phyloP scores from a whole-genome alignment of 2,888 invertebrate genomes.

The Papilio protenor region DNA sequence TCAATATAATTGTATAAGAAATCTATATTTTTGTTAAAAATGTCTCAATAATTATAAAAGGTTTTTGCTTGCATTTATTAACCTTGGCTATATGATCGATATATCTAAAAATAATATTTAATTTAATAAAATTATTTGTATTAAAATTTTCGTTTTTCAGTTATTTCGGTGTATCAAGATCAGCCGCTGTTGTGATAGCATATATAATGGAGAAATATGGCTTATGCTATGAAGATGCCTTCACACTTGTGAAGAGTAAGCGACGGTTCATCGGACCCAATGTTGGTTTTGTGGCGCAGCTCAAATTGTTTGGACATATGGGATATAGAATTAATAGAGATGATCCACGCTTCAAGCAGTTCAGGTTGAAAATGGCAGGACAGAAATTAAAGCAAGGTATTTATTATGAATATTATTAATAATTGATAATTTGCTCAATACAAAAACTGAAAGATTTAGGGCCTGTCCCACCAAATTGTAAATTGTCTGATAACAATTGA shows the following conservation, averaged over 20 bases:
- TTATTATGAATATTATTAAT: not conserved
- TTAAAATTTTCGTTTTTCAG: slow-evolving; percentile 68
- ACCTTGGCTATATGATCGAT: too few relatives aligned
- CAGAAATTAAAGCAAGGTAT: slow-evolving; percentile 90
- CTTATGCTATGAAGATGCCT: slow-evolving; percentile 89
- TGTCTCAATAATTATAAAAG: not conserved
- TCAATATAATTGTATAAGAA: not conserved
- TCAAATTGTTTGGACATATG: slow-evolving; percentile 92
- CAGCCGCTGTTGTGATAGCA: slow-evolving; percentile 93
- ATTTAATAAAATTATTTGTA: too few relatives aligned
- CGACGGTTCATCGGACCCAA: slow-evolving; percentile 91
- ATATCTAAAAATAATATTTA: too few relatives aligned
- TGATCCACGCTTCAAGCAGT: slow-evolving; percentile 89
- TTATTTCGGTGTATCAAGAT: slow-evolving; percentile 95
- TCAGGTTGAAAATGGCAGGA: slow-evolving; percentile 90
- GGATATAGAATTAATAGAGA: slow-evolving; percentile 87
- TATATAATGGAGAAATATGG: slow-evolving; percentile 94
- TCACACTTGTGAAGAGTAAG: slow-evolving; percentile 86
- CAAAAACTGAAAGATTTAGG: too few relatives aligned
- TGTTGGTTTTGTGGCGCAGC: slow-evolving; percentile 90
- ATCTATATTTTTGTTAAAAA: not conserved
- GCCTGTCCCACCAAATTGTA: too few relatives aligned
- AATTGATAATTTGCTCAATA: too few relatives aligned
- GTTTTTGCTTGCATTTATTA: not conserved
- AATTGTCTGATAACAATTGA: too few relatives aligned